Evolutionary conservation across 2,888 invertebrate genomes (phyloP), one percentile per base, ranked within the genome.

Genomic region (Lepidocyrtinus sp.): DNA sequence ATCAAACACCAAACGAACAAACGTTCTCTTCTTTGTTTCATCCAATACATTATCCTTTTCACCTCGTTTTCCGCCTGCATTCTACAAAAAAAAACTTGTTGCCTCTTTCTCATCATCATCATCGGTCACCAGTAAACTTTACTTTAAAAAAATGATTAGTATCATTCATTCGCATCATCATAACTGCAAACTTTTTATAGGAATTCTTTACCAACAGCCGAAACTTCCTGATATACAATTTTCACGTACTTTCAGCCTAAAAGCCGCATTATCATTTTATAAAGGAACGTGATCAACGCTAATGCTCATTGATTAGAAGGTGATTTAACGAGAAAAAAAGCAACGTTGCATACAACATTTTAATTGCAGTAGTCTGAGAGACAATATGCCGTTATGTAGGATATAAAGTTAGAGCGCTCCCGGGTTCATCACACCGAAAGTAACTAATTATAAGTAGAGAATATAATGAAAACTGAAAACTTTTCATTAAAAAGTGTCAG

Each of bases 181-280:
- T 76, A 76, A 76, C 76, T 76, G 76, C 76, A 76, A 50, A 69
- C 19, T 76, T 21, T 76, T n/a, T n/a, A n/a, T n/a, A n/a, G n/a
- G n/a, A n/a, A n/a, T n/a, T n/a, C n/a, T n/a, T n/a, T n/a, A n/a
- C n/a, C 46, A 17, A 62, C 62, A 71, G 70, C 70, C 76, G 76
- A 36, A 76, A 76, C 76, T 76, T 76, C 76, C 76, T 76, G 64
- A 76, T 70, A 63, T 36, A 75, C 45, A 62, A 46, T 62, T 46
- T 69, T 75, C 75, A 46, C 68, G n/a, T 36, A 45, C 25, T 21
- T 24, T 68, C 27, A 55, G n/a, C 26, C 7, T 21, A 1, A 2
- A n/a, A 55, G n/a, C 21, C 68, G 50, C 36, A 25, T 67, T 27
- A 25, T 68, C 64, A 17, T 7, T 63, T 45, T 12, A 15, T 15